Percentiles rank a stretch among this genome's conserved stretches.
Conservation (phyloP, 2,113 vertebrate species). For the Phaethornis superciliosus region DNA sequence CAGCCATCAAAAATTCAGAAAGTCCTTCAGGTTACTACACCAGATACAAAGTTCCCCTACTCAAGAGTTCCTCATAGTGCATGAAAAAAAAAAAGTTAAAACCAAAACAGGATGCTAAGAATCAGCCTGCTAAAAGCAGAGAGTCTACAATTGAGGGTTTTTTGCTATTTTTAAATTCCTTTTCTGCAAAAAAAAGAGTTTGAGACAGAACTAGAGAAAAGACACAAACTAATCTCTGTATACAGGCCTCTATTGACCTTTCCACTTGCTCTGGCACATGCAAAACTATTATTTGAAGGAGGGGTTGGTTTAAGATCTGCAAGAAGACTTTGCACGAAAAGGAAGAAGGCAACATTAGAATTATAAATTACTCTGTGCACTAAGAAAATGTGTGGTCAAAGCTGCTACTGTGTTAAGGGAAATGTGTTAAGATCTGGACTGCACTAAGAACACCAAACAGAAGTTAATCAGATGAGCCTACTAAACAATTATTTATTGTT, state of each 20-base stretch:
- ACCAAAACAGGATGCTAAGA: slow-evolving; percentile 65
- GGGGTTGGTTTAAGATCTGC: neutral
- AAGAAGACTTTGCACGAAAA: neutral
- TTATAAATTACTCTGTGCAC: neutral
- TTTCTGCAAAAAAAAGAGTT: neutral
- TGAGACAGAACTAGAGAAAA: neutral
- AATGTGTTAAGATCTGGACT: neutral
- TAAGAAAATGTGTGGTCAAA: neutral
- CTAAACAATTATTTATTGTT: neutral
- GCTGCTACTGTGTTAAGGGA: neutral
- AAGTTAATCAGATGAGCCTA: neutral
- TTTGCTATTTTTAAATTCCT: neutral
- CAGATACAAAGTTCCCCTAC: slow-evolving; percentile 31
- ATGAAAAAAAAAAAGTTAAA: slow-evolving; percentile 12
- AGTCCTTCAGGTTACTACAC: neutral
- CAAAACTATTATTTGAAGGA: neutral
- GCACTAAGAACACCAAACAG: neutral
- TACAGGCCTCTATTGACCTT: neutral
- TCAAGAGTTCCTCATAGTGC: slow-evolving; percentile 50
- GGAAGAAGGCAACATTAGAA: neutral
- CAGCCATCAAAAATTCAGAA: slow-evolving; percentile 12
- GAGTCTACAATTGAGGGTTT: neutral
- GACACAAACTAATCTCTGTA: neutral
- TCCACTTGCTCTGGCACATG: neutral
- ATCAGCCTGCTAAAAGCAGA: slow-evolving; percentile 31